Evolutionary conservation across 53 echinoderm and acorn worm species (phyloP).

Genomic region (Temnopleurus reevesii): DNA sequence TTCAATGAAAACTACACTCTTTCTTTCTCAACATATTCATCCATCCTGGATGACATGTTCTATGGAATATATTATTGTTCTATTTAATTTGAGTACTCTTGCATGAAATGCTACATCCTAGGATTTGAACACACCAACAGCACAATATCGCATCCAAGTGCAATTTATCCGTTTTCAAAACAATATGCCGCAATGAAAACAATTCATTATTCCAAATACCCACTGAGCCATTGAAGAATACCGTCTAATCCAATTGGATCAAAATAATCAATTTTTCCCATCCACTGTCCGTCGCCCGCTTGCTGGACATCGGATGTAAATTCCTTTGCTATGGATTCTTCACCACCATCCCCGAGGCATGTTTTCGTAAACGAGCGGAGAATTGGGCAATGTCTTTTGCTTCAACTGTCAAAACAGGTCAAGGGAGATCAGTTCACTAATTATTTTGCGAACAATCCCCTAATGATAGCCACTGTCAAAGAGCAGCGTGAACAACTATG

Average conservation of each 20-base stretch:
- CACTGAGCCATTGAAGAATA: background rate
- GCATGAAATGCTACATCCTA: too few species aligned
- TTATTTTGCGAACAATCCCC: conserved; percentile 17
- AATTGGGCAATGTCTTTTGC: conserved; percentile 18
- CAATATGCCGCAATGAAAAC: background rate
- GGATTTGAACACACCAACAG: too few species aligned
- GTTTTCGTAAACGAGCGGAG: background rate
- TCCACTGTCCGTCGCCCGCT: background rate
- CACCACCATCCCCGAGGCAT: background rate
- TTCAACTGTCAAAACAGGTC: conserved; percentile 26
- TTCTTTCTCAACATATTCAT: too few species aligned
- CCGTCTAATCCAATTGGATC: background rate
- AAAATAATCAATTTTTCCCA: background rate
- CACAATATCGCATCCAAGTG: background rate
- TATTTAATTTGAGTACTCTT: too few species aligned
- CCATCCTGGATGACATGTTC: too few species aligned
- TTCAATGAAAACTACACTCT: background rate
- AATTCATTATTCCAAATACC: background rate
- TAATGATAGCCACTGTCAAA: background rate
- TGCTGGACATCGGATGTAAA: background rate
- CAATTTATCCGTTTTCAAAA: background rate
- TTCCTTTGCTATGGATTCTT: background rate
- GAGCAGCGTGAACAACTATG: background rate
- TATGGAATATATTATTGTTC: too few species aligned
- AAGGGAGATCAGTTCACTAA: conserved; percentile 6